Evolutionary conservation across 2,888 invertebrate genomes (phyloP).

Genomic region (Tribolium freemani): DNA sequence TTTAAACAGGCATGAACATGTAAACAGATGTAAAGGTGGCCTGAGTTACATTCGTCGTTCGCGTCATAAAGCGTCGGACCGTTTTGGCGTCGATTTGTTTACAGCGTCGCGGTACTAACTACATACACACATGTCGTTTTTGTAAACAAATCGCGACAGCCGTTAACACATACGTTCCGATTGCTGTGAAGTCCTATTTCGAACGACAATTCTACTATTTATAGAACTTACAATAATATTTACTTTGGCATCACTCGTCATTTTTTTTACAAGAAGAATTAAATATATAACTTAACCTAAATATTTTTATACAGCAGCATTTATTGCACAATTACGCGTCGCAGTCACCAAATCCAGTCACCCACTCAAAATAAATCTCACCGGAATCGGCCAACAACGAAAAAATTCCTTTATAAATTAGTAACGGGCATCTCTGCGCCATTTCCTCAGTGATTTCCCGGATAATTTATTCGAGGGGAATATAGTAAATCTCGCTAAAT

Average conservation of each 20-base stretch:
- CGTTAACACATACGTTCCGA: slow-evolving; percentile 60
- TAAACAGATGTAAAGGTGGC: slow-evolving; percentile 65
- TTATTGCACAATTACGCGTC: slow-evolving; percentile 43
- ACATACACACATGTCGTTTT: slow-evolving; percentile 64
- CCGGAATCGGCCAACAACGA: slow-evolving; percentile 2
- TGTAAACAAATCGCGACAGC: slow-evolving; percentile 65
- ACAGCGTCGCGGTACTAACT: slow-evolving; percentile 66
- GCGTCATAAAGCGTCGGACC: slow-evolving; percentile 68
- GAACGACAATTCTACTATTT: slow-evolving; percentile 62
- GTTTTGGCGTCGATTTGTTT: slow-evolving; percentile 72
- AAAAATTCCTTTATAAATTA: slow-evolving; percentile 43
- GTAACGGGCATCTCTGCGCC: slow-evolving; percentile 36
- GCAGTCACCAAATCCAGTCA: slow-evolving; percentile 26
- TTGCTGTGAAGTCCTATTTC: slow-evolving; percentile 57
- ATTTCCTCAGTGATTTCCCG: slow-evolving; percentile 51
- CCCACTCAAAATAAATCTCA: slow-evolving; percentile 12
- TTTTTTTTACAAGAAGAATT: slow-evolving; percentile 50
- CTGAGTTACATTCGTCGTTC: slow-evolving; percentile 61
- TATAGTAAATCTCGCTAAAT: slow-evolving; percentile 67
- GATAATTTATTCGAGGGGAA: slow-evolving; percentile 65
- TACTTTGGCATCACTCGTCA: slow-evolving; percentile 58
- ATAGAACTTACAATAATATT: slow-evolving; percentile 63
- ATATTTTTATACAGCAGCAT: slow-evolving; percentile 47
- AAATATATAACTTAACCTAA: slow-evolving; percentile 51
- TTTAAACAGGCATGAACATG: slow-evolving; percentile 65